These are phyloP conservation scores for Eubucco bourcierii DNA, from an alignment of 2,113 vertebrate genomes.

Conservation along the genomic window DNA sequence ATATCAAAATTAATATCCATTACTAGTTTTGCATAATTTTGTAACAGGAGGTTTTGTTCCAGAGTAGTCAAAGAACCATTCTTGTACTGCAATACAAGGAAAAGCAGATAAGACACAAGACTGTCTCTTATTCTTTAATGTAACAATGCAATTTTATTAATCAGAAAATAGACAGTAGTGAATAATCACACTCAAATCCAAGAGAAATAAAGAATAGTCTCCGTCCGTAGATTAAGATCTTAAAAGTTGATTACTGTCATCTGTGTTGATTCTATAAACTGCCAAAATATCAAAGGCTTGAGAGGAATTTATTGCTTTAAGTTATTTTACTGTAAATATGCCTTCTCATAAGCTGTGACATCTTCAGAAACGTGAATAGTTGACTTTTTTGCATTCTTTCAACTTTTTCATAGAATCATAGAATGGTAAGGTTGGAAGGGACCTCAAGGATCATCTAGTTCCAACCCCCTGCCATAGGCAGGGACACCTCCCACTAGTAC, in stretches of 20 bases:
- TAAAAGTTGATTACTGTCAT: constrained; percentile 1
- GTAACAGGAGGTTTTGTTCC: neutral
- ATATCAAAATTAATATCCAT: no score
- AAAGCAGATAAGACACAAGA: neutral
- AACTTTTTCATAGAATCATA: no score
- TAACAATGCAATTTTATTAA: neutral
- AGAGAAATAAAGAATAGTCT: neutral
- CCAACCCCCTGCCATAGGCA: no score
- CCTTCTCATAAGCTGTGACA: neutral
- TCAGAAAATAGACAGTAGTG: neutral
- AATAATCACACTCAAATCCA: neutral
- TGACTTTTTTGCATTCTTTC: neutral
- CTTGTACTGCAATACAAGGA: neutral
- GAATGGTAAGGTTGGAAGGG: no score
- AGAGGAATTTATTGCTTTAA: neutral
- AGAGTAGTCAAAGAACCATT: neutral
- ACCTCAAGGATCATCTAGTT: no score
- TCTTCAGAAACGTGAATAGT: neutral
- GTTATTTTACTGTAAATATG: constrained; percentile 5
- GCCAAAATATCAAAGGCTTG: neutral
- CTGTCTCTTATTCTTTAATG: neutral
- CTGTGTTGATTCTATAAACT: neutral
- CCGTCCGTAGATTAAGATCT: neutral
- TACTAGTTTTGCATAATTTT: no score
- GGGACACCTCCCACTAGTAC: no score